These are phyloP conservation scores for Poeciliopsis presidionis DNA, from an alignment of 2,797 vertebrate species.

Conservation along the genomic window DNA sequence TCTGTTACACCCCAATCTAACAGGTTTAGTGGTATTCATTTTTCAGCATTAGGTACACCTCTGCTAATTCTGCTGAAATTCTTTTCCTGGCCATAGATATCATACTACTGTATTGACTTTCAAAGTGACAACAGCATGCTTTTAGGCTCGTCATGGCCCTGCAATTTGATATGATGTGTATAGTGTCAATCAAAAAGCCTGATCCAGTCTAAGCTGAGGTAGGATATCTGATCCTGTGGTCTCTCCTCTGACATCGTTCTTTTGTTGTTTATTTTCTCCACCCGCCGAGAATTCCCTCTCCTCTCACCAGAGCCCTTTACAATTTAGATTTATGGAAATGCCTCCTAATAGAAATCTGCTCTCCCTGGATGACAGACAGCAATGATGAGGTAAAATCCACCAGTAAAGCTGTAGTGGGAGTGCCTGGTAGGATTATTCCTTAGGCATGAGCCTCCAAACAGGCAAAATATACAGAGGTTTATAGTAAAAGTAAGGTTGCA, in stretches of 20 bases:
- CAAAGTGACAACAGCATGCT: conserved; percentile 41
- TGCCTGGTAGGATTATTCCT: conserved; percentile 39
- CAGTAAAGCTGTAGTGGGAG: conserved; percentile 17
- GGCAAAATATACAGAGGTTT: conserved; percentile 22
- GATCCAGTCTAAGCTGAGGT: conserved; percentile 54
- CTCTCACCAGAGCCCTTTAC: conserved; percentile 55
- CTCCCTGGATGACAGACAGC: conserved; percentile 69
- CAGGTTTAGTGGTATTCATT: background rate
- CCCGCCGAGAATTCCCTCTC: conserved; percentile 51
- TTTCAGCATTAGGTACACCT: background rate
- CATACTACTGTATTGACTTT: conserved; percentile 42
- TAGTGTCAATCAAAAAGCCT: conserved; percentile 62
- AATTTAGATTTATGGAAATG: conserved; percentile 83
- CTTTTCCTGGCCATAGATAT: conserved; percentile 31
- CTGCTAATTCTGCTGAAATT: conserved; percentile 21
- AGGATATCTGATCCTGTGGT: conserved; percentile 62
- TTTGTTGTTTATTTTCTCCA: conserved; percentile 54
- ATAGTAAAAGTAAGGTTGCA: conserved; percentile 27
- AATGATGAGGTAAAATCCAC: conserved; percentile 52
- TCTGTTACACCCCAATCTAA: background rate
- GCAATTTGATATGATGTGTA: conserved; percentile 46
- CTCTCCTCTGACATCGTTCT: conserved; percentile 62
- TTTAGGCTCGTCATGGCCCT: conserved; percentile 35
- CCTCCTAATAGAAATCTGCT: conserved; percentile 69
- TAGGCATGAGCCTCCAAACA: conserved; percentile 42